phyloP scores from a whole-genome alignment of 2,797 vertebrate genomes.

The Corythornis leucogaster region DNA sequence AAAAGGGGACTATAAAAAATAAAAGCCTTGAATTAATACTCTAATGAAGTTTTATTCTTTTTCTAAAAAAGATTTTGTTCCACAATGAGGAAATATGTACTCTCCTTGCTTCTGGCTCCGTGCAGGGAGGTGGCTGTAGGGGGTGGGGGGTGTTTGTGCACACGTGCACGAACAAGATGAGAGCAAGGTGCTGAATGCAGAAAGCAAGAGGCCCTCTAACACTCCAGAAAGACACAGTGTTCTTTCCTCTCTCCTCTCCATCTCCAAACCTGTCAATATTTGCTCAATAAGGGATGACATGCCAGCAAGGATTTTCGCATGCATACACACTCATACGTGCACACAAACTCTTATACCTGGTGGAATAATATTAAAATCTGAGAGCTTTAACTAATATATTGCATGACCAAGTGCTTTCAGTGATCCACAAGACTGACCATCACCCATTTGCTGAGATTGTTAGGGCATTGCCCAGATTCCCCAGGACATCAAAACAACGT shows the following conservation, averaged over 20 bases:
- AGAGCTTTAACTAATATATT: neutral
- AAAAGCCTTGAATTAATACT: constrained; percentile 67
- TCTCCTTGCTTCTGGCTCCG: constrained; percentile 16
- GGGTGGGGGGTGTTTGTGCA: neutral
- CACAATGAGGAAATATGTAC: constrained; percentile 64
- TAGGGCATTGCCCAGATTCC: neutral
- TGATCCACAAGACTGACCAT: neutral
- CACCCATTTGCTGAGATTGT: neutral
- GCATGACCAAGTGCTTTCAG: neutral
- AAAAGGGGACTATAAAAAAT: constrained; percentile 65
- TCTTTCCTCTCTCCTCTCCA: neutral
- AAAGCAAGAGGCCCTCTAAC: neutral
- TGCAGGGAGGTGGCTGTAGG: neutral
- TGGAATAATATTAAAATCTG: neutral
- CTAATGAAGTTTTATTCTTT: constrained; percentile 73
- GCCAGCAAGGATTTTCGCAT: constrained; percentile 18
- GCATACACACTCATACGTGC: accelerated
- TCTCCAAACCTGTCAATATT: constrained; percentile 57
- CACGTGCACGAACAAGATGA: accelerated
- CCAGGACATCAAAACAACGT: neutral
- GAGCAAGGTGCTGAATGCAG: neutral
- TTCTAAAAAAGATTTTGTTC: constrained; percentile 56
- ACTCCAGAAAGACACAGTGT: constrained; percentile 9
- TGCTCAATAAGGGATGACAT: constrained; percentile 7
- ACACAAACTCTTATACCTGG: neutral